Percentiles rank a stretch among this genome's conserved stretches.
Evolutionary conservation across 2,797 vertebrate genomes (phyloP).

Genomic region (Melanotaenia maccullochi): DNA sequence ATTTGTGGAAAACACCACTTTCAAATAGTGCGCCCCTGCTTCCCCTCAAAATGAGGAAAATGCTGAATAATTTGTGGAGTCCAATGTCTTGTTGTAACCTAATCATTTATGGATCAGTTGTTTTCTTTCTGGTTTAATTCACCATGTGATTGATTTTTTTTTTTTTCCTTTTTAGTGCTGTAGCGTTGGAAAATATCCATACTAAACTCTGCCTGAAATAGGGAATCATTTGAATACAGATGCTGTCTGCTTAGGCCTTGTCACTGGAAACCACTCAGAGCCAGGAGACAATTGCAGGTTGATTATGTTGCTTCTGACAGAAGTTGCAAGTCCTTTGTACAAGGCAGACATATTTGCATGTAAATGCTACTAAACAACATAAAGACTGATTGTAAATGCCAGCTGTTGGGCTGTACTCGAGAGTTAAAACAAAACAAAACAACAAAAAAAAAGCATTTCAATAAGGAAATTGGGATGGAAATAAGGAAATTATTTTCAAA

Average conservation of each 20-base stretch:
- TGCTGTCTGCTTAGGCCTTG: slow-evolving; percentile 74
- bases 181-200: slow-evolving; percentile 84
- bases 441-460: slow-evolving; percentile 76
- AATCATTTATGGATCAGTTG: slow-evolving; percentile 89
- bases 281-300: slow-evolving; percentile 87
- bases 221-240: slow-evolving; percentile 84
- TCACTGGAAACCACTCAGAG: slow-evolving; percentile 80
- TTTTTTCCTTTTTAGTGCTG: slow-evolving; percentile 69
- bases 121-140: slow-evolving; percentile 91
- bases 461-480: slow-evolving; percentile 77
- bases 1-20: slow-evolving; percentile 72
- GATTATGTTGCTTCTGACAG: slow-evolving; percentile 85
- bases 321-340: slow-evolving; percentile 83
- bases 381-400: slow-evolving; percentile 82
- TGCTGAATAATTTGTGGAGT: slow-evolving; percentile 81
- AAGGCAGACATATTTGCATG: slow-evolving; percentile 83
- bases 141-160: slow-evolving; percentile 86
- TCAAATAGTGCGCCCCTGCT: slow-evolving; percentile 61
- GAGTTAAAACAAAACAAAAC: slow-evolving; percentile 63
- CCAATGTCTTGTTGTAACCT: slow-evolving; percentile 83
- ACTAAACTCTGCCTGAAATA: slow-evolving; percentile 80
- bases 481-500: slow-evolving; percentile 81
- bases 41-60: slow-evolving; percentile 74
- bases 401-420: slow-evolving; percentile 71
- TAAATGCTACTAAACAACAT: slow-evolving; percentile 84